phyloP scores from a whole-genome alignment of 2,888 invertebrate genomes.

The Frankliniella intonsa region DNA sequence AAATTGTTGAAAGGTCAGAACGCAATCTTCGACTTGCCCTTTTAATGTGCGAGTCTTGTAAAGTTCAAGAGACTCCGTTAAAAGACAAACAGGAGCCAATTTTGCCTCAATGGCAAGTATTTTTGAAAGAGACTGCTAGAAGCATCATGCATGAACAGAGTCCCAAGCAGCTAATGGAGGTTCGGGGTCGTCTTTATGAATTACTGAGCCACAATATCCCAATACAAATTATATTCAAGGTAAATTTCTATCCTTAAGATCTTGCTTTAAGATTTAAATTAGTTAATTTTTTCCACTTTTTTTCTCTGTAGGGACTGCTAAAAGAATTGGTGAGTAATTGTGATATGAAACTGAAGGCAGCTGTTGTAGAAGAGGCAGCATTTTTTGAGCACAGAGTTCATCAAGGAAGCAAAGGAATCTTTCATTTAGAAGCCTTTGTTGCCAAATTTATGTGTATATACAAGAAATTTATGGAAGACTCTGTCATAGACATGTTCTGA shows the following conservation, averaged over 20 bases:
- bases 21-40: slow-evolving; percentile 89
- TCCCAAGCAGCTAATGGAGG: slow-evolving; percentile 75
- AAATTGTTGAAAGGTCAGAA: slow-evolving; percentile 72
- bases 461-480: slow-evolving; percentile 77
- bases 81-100: slow-evolving; percentile 71
- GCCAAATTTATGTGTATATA: slow-evolving; percentile 95
- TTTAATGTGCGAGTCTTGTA: slow-evolving; percentile 60
- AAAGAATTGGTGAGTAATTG: slow-evolving; percentile 82
- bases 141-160: slow-evolving; percentile 83
- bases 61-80: slow-evolving; percentile 54
- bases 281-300: slow-evolving; percentile 26
- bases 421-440: slow-evolving; percentile 95
- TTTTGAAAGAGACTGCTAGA: slow-evolving; percentile 77
- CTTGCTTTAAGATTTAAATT: not conserved
- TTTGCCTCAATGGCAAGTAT: slow-evolving; percentile 91
- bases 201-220: slow-evolving; percentile 92
- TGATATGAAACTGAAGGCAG: slow-evolving; percentile 81
- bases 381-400: slow-evolving; percentile 89
- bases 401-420: slow-evolving; percentile 89
- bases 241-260: slow-evolving; percentile 39
- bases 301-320: slow-evolving; percentile 58
- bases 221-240: slow-evolving; percentile 82
- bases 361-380: slow-evolving; percentile 81
- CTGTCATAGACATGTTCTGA: slow-evolving; percentile 56
- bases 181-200: slow-evolving; percentile 87